Conservation (phyloP, 2,113 vertebrate genomes). For the Melanerpes formicivorus region DNA sequence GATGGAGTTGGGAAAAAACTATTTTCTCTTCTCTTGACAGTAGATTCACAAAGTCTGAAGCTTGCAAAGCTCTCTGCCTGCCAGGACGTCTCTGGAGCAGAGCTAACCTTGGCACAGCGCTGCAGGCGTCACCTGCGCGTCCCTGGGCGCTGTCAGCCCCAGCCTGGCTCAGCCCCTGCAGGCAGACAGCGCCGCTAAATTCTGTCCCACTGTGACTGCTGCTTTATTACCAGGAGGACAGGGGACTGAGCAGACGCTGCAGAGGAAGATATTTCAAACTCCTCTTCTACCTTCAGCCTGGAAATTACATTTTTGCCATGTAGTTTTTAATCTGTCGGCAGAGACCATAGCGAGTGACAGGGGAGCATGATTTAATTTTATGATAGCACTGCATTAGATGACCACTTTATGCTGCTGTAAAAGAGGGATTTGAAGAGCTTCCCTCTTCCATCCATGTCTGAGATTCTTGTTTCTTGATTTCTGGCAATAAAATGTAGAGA, state of each 20-base stretch:
- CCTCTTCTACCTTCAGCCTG: constrained; percentile 53
- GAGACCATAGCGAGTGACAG: constrained; percentile 59
- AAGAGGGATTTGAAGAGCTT: constrained; percentile 66
- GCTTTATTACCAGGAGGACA: constrained; percentile 12
- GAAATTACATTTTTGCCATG: constrained; percentile 73
- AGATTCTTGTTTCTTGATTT: constrained; percentile 35
- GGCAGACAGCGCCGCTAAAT: constrained; percentile 55
- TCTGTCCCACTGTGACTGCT: constrained; percentile 20
- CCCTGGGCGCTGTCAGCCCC: constrained; percentile 9
- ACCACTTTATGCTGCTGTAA: constrained; percentile 67
- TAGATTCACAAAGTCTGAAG: not conserved
- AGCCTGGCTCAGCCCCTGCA: constrained; percentile 29
- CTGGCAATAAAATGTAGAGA: not conserved
- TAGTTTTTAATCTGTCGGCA: constrained; percentile 67
- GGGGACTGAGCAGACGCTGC: constrained; percentile 3
- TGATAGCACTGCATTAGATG: constrained; percentile 60
- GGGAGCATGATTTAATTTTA: constrained; percentile 71
- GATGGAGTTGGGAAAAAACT: not conserved
- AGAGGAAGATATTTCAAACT: constrained; percentile 64
- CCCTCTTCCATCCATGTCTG: constrained; percentile 4
- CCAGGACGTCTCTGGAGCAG: not conserved
- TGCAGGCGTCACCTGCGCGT: not conserved
- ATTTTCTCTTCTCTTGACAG: not conserved
- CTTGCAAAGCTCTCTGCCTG: not conserved
- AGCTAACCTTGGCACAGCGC: constrained; percentile 48